phyloP scores from a whole-genome alignment of 2,888 invertebrate genomes.

The Lysandra coridon region DNA sequence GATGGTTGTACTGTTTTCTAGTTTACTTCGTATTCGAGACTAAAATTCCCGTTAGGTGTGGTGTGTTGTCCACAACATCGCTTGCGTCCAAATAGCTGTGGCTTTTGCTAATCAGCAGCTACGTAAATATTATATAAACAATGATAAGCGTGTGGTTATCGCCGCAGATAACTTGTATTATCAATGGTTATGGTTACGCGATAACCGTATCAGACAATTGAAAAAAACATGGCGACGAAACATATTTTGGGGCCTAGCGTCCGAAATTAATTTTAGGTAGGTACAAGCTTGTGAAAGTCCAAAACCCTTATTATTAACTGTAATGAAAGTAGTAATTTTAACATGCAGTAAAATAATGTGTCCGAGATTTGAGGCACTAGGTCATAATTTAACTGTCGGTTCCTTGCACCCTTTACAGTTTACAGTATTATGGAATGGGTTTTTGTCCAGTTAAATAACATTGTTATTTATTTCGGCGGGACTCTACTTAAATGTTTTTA shows the following conservation, averaged over 20 bases:
- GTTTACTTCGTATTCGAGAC: not conserved
- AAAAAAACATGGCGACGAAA: slow-evolving; percentile 19
- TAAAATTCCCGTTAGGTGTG: not conserved
- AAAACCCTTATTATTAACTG: not conserved
- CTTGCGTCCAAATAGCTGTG: not conserved
- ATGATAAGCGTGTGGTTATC: slow-evolving; percentile 10
- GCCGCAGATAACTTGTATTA: not conserved
- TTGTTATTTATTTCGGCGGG: not conserved
- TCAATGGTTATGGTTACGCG: not conserved
- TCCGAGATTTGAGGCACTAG: not conserved
- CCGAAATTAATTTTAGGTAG: not conserved
- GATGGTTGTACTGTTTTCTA: not conserved
- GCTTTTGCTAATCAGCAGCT: not conserved
- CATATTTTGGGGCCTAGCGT: not conserved
- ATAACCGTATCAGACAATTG: slow-evolving; percentile 14
- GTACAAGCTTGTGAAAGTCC: not conserved
- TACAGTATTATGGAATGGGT: not conserved
- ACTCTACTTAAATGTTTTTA: not conserved
- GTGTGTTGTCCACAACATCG: not conserved
- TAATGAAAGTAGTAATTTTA: not conserved
- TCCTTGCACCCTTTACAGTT: not conserved
- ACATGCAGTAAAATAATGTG: not conserved
- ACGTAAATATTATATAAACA: slow-evolving; percentile 13
- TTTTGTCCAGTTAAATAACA: not conserved
- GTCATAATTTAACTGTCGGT: not conserved